phyloP scores from a whole-genome alignment of 2,797 vertebrate species.

The Phaenicophaeus curvirostris region DNA sequence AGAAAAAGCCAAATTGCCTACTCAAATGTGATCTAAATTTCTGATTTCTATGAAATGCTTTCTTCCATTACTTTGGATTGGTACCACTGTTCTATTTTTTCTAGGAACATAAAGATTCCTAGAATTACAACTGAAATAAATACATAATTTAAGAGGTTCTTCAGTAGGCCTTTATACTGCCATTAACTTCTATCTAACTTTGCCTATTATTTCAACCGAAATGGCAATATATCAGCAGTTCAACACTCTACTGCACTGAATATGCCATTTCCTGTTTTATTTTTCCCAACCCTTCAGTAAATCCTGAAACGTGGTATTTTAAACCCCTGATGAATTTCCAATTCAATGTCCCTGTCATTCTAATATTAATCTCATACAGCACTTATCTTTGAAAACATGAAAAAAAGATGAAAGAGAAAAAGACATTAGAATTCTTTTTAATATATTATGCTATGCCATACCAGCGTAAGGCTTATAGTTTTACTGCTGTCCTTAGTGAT shows the following conservation, averaged over 20 bases:
- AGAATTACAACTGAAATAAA: neutral
- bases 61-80: neutral
- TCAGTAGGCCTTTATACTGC: neutral
- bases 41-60: neutral
- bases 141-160: neutral
- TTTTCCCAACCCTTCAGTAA: neutral
- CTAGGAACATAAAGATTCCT: neutral
- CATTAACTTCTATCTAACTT: neutral
- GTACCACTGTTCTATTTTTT: neutral
- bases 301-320: neutral
- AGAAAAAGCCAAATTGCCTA: neutral
- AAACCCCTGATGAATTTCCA: neutral
- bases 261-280: neutral
- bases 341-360: conserved; percentile 26
- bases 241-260: neutral
- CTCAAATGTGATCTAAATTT: neutral
- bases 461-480: conserved; percentile 12
- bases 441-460: conserved; percentile 42
- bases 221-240: neutral
- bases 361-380: conserved; percentile 32
- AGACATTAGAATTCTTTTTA: conserved; percentile 52
- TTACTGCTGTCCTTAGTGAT: conserved; percentile 28
- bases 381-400: conserved; percentile 43
- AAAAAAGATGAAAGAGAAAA: conserved; percentile 60
- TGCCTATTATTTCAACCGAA: neutral